A percentile compares a stretch with the other conserved stretches of the same genome.
Evolutionary conservation across 2,113 vertebrate species (phyloP).

Genomic region (Talpa occidentalis): DNA sequence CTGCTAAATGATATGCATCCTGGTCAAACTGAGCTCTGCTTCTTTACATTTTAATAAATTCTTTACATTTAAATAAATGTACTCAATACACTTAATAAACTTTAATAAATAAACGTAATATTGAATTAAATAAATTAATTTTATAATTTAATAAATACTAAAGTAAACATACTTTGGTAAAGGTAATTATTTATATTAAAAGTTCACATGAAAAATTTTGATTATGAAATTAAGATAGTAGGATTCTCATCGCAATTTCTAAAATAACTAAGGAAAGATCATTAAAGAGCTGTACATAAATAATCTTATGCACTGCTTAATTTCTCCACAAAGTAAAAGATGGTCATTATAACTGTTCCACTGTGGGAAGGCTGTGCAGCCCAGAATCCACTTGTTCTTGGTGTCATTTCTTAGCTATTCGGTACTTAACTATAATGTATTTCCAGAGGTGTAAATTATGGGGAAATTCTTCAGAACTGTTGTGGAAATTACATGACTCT

Average conservation of each 20-base stretch:
- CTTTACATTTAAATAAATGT: no score
- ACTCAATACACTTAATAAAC: no score
- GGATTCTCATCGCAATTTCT: constrained; percentile 2
- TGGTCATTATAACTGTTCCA: not conserved
- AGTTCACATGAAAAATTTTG: not conserved
- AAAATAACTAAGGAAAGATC: constrained; percentile 27
- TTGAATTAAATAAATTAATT: no score
- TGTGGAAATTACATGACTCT: not conserved
- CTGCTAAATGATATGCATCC: not conserved
- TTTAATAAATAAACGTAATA: no score
- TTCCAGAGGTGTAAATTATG: not conserved
- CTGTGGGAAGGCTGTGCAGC: not conserved
- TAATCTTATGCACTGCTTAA: not conserved
- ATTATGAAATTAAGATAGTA: constrained; percentile 17
- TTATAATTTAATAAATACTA: no score
- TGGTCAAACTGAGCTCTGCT: not conserved
- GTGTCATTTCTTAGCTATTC: not conserved
- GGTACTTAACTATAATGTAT: not conserved
- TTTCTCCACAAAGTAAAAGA: not conserved
- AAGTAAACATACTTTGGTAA: constrained; percentile 6
- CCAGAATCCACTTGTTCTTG: not conserved
- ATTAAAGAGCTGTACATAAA: not conserved
- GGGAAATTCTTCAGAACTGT: not conserved
- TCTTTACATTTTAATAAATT: constrained; percentile 8
- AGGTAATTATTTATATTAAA: constrained; percentile 11